Percentiles rank a stretch among this genome's conserved stretches.
phyloP scores from a whole-genome alignment of 1,140 invertebrate species.

The Anadara kagoshimensis region DNA sequence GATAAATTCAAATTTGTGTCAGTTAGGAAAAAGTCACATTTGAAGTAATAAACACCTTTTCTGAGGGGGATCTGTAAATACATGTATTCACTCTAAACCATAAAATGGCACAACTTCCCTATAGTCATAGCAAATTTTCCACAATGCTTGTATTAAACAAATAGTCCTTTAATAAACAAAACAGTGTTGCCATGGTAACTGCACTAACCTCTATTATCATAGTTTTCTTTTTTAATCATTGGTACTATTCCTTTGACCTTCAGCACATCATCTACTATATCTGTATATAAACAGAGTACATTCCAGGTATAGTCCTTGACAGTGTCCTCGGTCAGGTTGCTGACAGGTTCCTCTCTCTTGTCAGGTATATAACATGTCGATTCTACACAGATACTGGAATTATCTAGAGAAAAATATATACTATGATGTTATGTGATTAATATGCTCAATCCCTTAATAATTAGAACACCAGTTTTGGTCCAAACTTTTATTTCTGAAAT shows the following conservation, averaged over 20 bases:
- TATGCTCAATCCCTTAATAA: background rate
- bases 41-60: too few species aligned
- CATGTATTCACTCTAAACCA: too few species aligned
- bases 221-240: too few species aligned
- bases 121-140: too few species aligned
- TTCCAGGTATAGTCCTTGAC: constrained; percentile 59
- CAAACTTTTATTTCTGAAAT: background rate
- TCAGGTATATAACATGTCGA: constrained; percentile 57
- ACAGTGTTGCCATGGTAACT: too few species aligned
- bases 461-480: background rate
- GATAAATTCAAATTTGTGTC: too few species aligned
- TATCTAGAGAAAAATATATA: constrained; percentile 22
- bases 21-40: too few species aligned
- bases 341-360: constrained; percentile 8
- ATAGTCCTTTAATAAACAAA: too few species aligned
- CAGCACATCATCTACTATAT: constrained; percentile 54
- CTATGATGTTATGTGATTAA: background rate
- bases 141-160: too few species aligned
- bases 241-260: background rate
- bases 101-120: too few species aligned
- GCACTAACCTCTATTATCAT: too few species aligned
- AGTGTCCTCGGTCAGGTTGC: constrained; percentile 23
- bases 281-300: constrained; percentile 57
- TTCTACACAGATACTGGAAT: constrained; percentile 40
- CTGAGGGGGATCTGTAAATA: too few species aligned